Conservation (phyloP, 2,888 invertebrate species). For the Gari tellinella region DNA sequence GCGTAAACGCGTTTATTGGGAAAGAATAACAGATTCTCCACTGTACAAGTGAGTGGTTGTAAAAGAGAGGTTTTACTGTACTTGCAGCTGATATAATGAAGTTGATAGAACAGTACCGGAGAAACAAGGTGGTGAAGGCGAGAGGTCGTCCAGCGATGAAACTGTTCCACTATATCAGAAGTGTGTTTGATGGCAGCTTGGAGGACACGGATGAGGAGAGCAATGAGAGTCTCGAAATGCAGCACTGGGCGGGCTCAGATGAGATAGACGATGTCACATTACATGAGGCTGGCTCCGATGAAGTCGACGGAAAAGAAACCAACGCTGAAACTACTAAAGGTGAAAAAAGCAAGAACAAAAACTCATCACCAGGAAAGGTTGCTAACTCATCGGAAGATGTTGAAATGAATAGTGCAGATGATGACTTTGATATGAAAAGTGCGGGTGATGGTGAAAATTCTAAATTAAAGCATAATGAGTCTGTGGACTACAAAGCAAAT, state of each 20-base stretch:
- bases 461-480: conserved; percentile 28
- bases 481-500: conserved; percentile 65
- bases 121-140: conserved; percentile 43
- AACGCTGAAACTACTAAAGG: conserved; percentile 1
- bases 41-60: too few relatives aligned
- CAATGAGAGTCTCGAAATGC: conserved; percentile 37
- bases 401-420: conserved; percentile 3
- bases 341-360: conserved; percentile 2
- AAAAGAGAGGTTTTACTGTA: too few relatives aligned
- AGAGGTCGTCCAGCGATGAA: conserved; percentile 31
- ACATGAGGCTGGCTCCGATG: not conserved
- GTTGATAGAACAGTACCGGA: conserved; percentile 66
- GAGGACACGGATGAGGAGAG: conserved; percentile 58
- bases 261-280: not conserved
- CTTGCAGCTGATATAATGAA: conserved; percentile 57
- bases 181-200: conserved; percentile 57
- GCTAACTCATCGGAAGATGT: too few relatives aligned
- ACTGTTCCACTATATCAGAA: conserved; percentile 66
- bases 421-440: conserved; percentile 7
- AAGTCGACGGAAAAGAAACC: conserved; percentile 1
- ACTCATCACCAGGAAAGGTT: too few relatives aligned
- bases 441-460: conserved; percentile 7
- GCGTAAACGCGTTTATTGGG: too few relatives aligned
- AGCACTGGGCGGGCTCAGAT: conserved; percentile 1
- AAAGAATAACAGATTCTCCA: too few relatives aligned